Base-by-base conservation (phyloP, 1,140 invertebrate genomes). In the Drosophila chauvacae region DNA sequence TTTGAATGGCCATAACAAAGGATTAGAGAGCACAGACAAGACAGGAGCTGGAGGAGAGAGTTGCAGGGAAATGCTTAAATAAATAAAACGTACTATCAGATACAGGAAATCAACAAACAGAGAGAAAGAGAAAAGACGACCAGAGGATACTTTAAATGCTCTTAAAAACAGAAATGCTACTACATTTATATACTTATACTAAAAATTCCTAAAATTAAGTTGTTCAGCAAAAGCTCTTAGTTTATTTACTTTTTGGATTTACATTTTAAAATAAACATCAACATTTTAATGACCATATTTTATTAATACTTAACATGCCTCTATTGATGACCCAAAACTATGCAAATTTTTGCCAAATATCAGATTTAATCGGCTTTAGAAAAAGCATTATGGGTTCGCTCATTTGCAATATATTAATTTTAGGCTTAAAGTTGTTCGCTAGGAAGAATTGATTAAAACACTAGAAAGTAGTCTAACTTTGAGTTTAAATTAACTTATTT, bases 41-140 rank as follows among this genome's bases (percentile, higher is more conserved):
- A 13, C 44, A 61, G 42, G 35, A 35, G 44, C 58, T 51, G 50
- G 28, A 53, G 30, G 7, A 20, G 47, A 70, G 42, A 20, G 37
- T 23, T 14, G 5, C 41, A 45, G 63, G 59, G 48, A 75, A 83
- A 78, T 69, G 39, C 20, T 57, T 62, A 71, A 79, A 80, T 87
- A 86, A 86, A 87, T 87, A 74, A 77, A 83, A 87, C 53, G 64
- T 80, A 80, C 68, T 82, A 87, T 87, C 83, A 60, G 61, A 23
- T 57, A 48, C 42, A 75, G 59, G 60, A 76, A 76, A 86, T 82
- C 83, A 87, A 60, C 63, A 58, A 63, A 35, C 56, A 45, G 35
- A 28, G 37, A 42, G 28, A 48, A 9, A 26, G 47, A 51, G 39
- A 23, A 37, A 57, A 42, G 42, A 10, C 16, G 26, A 14, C 1